Evolutionary conservation across 1,140 invertebrate species (phyloP), one percentile per base, ranked within the genome.

Genomic region (Solenopsis fugax): DNA sequence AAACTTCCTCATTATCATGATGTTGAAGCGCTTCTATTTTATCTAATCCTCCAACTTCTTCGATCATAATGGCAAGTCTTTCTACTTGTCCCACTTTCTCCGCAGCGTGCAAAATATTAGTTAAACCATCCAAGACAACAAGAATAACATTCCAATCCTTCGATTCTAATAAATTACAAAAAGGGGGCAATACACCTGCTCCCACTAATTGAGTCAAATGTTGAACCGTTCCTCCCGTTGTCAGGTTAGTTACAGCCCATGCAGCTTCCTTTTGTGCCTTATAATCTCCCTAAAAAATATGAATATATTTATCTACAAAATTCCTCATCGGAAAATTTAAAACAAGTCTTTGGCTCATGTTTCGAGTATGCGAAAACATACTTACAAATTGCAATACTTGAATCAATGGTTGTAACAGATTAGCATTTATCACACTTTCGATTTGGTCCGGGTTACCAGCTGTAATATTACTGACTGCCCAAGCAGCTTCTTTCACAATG

Each of bases 401-500:
- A 13, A 98, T 96, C 2, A 98, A 95, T 24, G 96, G 95, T n/a
- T 95, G 93, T 1, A 98, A 94, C 13, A 98, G 92, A 2, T 96
- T 96, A 85, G 96, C 96, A 92, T 98, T 96, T 24, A 98, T 97
- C 12, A 98, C 97, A 13, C 96, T 93, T 92, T 98, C 97, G 86
- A 98, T 97, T 95, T 98, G 98, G 0, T 96, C 92, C 56, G 95
- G 91, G 92, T 97, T 98, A 34, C 98, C 98, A 85, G 98, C 98
- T 60, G 97, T 97, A 48, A 98, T 97, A 92, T 98, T 98, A 37
- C 97, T 98, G 50, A 98, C 95, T 73, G 97, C 97, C 98, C 97
- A 99, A 45, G 98, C 97, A 88, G 98, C 97, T 95, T 98, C 98
- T 94, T 98, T 97, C 37, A 98, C 97, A 88, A 98, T 97, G 71